phyloP scores from a whole-genome alignment of 2,797 vertebrate genomes.

The Hypotaenidia okinawae region DNA sequence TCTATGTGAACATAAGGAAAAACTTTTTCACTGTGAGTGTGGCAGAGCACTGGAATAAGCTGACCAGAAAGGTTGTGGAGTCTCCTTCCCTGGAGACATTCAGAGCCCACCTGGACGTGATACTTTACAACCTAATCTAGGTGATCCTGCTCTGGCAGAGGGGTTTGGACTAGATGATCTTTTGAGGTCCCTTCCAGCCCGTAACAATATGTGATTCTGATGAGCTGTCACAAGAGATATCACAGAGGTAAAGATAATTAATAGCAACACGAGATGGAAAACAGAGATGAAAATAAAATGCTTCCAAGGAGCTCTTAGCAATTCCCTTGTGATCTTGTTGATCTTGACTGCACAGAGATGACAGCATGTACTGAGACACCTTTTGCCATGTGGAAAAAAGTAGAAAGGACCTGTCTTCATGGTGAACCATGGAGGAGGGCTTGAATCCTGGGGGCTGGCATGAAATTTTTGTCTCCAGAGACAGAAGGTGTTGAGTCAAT shows the following conservation, averaged over 20 bases:
- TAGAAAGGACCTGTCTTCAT: neutral
- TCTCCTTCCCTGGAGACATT: too few relatives aligned
- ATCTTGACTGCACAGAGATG: neutral
- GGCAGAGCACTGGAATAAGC: too few relatives aligned
- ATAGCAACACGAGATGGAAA: neutral
- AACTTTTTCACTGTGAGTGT: too few relatives aligned
- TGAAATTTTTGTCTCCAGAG: neutral
- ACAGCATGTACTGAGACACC: neutral
- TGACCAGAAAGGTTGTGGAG: too few relatives aligned
- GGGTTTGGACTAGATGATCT: too few relatives aligned
- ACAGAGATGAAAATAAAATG: neutral
- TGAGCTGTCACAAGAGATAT: neutral
- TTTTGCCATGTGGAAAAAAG: neutral
- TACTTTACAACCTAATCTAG: too few relatives aligned
- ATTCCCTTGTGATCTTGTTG: neutral
- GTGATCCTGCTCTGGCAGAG: too few relatives aligned
- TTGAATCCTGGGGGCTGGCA: neutral
- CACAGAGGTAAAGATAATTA: neutral
- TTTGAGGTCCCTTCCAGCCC: too few relatives aligned
- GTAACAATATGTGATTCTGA: neutral
- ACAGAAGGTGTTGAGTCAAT: neutral
- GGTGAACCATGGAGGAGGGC: neutral
- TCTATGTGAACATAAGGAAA: too few relatives aligned
- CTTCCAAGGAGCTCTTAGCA: neutral
- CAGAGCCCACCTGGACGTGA: too few relatives aligned